Evolutionary conservation across 2,888 invertebrate species (phyloP).

Genomic region (Gastracanthus pulcherrimus): DNA sequence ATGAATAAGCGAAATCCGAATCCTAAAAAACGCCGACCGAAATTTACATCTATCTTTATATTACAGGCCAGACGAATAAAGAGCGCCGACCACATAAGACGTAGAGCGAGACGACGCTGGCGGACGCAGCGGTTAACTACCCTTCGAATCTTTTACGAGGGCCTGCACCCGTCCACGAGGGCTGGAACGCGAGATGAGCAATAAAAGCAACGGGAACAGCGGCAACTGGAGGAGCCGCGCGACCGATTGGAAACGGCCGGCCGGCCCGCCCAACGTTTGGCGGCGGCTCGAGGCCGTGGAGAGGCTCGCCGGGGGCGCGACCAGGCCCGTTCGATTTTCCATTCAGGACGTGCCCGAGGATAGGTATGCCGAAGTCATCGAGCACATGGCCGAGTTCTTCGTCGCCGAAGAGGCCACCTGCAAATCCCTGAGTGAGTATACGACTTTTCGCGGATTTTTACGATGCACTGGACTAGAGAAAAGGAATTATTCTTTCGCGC

Average conservation of each 20-base stretch:
- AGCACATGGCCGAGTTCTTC: constrained; percentile 65
- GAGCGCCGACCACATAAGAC: neutral
- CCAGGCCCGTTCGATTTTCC: constrained; percentile 26
- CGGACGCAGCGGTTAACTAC: neutral
- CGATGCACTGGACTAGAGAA: too few relatives aligned
- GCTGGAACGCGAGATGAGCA: neutral
- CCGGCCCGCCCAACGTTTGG: constrained; percentile 56
- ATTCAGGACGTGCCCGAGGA: constrained; percentile 71
- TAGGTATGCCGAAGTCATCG: constrained; percentile 64
- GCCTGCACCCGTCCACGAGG: too few relatives aligned
- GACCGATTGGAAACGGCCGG: constrained; percentile 48
- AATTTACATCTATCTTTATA: neutral
- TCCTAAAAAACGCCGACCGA: neutral
- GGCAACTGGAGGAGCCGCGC: neutral
- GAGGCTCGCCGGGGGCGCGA: neutral
- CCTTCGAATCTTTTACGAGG: neutral
- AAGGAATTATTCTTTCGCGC: too few relatives aligned
- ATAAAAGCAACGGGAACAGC: neutral
- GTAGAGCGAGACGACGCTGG: neutral
- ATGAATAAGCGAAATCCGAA: too few relatives aligned
- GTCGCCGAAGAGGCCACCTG: constrained; percentile 65
- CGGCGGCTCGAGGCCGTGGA: constrained; percentile 37
- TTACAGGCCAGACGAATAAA: neutral
- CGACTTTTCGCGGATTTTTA: neutral
- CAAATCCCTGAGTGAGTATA: constrained; percentile 63